Base-by-base conservation (phyloP, 2,888 invertebrate species). In the Thelaira solivaga region DNA sequence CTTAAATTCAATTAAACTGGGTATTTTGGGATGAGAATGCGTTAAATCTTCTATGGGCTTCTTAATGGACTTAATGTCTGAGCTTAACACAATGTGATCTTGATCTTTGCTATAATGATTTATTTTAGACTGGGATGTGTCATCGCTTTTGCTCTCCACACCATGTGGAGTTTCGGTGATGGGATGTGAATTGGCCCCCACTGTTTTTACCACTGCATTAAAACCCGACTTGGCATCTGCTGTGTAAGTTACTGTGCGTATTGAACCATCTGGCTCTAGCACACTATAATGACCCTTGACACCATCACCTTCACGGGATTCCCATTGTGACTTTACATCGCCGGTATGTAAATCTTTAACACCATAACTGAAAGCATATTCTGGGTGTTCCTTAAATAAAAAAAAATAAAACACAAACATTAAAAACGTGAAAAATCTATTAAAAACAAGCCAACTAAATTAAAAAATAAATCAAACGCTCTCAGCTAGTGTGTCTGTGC, bases 211-310 rank as follows among this genome's bases (percentile, higher is more conserved):
- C 4, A 91, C 88, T 0, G 91, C 91, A 82, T 91, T 91, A 81
- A 91, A 91, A 2, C 91, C 91, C 68, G 87, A 88, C 69, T 90
- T 89, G 24, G 89, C 88, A 82, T 91, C 91, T 0, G 91, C 91
- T 2, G 91, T 91, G 73, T 92, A 92, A 75, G 91, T 90, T 1
- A 92, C 91, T 0, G 90, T 89, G 55, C 91, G 88, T 72, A 91
- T 89, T 5, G 91, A 90, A 53, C 93, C 93, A 83, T 93, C 93
- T 36, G 93, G 91, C 86, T 93, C 93, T 55, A 93, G 85, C 18
- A 93, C 89, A 82, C 93, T 93, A 85, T 94, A 94, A 49, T 89
- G 90, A 0, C 91, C 92, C 78, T 90, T 90, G 11, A 91, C 90
- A 0, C 88, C 86, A 75, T 90, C 90, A 0, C 90, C 91, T 55